These are phyloP conservation scores for Agrotis puta DNA, from an alignment of 2,888 invertebrate species.

Conservation along the genomic window DNA sequence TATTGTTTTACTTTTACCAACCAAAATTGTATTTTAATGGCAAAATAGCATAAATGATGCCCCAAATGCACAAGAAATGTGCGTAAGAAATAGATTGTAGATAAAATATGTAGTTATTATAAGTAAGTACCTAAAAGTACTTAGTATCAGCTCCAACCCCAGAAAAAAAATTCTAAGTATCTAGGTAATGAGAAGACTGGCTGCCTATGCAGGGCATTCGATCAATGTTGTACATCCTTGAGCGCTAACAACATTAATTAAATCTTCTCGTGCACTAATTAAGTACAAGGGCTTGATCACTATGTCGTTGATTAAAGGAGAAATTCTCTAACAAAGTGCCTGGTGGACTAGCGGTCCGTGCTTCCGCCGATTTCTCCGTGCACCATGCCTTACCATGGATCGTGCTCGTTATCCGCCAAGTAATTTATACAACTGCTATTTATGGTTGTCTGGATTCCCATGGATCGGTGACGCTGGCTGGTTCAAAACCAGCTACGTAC, in stretches of 20 bases:
- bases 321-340: conserved; percentile 64
- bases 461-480: conserved; percentile 58
- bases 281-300: conserved; percentile 35
- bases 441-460: conserved; percentile 61
- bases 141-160: not conserved
- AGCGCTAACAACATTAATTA: conserved; percentile 14
- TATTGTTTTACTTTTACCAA: conserved; percentile 14
- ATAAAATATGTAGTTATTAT: no score
- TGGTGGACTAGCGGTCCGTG: conserved; percentile 66
- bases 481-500: conserved; percentile 32
- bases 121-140: no score
- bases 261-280: conserved; percentile 40
- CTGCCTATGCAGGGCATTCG: no score
- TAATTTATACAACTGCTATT: conserved; percentile 68
- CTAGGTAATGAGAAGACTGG: no score
- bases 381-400: conserved; percentile 49
- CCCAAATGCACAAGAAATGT: not conserved
- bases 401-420: conserved; percentile 56
- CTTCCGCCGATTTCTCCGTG: conserved; percentile 75
- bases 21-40: conserved; percentile 5
- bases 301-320: conserved; percentile 48
- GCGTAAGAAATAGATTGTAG: no score
- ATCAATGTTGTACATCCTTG: not conserved
- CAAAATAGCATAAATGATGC: not conserved
- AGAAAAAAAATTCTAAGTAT: not conserved